These are phyloP conservation scores for Drosophila rhopaloa DNA, from an alignment of 1,140 invertebrate species.

Conservation along the genomic window DNA sequence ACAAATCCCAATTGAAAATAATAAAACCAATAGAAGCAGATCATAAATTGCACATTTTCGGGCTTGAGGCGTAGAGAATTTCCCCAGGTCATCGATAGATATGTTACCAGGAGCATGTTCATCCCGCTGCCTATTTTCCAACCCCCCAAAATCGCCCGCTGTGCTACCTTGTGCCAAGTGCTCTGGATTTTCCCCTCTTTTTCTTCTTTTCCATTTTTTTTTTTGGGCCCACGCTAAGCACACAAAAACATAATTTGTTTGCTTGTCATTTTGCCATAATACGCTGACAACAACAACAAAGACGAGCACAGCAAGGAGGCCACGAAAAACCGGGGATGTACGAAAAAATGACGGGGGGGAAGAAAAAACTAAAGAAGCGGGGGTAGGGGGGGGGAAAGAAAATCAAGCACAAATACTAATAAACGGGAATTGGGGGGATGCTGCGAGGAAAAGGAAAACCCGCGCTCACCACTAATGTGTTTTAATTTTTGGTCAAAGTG, in stretches of 20 bases:
- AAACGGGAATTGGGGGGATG: slow-evolving; percentile 27
- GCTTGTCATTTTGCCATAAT: slow-evolving; percentile 75
- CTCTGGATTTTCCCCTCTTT: slow-evolving; percentile 33
- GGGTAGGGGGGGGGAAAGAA: slow-evolving; percentile 22
- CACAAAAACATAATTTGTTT: slow-evolving; percentile 82
- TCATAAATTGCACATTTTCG: neutral
- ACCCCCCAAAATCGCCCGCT: slow-evolving; percentile 5
- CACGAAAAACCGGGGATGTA: slow-evolving; percentile 12
- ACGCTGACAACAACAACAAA: slow-evolving; percentile 67
- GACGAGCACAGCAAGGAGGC: slow-evolving; percentile 15
- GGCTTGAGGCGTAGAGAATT: neutral
- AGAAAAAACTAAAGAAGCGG: neutral
- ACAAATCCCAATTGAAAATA: slow-evolving; percentile 6
- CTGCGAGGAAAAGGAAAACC: slow-evolving; percentile 37
- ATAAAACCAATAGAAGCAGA: neutral
- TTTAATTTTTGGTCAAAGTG: slow-evolving; percentile 61
- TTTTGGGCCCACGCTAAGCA: slow-evolving; percentile 63
- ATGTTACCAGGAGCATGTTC: slow-evolving; percentile 47
- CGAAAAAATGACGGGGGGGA: neutral
- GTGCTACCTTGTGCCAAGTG: slow-evolving; percentile 55
- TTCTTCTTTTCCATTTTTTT: slow-evolving; percentile 9
- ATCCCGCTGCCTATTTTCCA: slow-evolving; percentile 18
- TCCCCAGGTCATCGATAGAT: slow-evolving; percentile 39
- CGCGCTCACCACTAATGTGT: slow-evolving; percentile 65
- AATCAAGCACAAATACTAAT: slow-evolving; percentile 61